Evolutionary conservation across 2,797 vertebrate genomes (phyloP), one percentile per base, ranked within the genome.

Genomic region (Leptoclinus maculatus): DNA sequence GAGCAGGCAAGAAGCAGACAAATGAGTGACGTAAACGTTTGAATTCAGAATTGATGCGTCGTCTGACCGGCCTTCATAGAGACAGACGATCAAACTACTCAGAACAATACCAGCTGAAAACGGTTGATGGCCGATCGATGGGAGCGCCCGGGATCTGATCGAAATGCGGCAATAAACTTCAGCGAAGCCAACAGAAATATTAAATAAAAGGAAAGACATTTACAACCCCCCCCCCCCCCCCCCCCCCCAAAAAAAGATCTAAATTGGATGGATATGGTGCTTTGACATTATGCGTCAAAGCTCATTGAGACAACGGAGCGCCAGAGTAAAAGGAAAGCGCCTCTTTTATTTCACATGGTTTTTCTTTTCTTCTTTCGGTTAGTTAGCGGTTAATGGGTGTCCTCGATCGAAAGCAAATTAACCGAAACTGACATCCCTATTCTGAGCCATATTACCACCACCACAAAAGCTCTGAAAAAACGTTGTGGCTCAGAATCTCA

Each of bases 381-480:
- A 7, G 5, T 29, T 56, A 14, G 12, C 5, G 2, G 53, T 56
- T 27, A 14, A 27, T 14, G 25, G 23, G 23, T 56, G 14, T 17
- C 53, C 7, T 25, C 53, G 16, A 27, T 25, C 2, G 4, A 56
- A 56, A 27, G 25, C 53, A 29, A 29, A 56, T 27, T 7, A 56
- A 27, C 25, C 53, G 6, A 56, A 49, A 49, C 45, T 21, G 21
- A 21, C 45, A n/a, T n/a, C n/a, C n/a, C 49, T 53, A 7, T 53
- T 53, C 49, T 53, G n/a, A 53, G 10, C n/a, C 11, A 25, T 7
- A 56, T 66, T 74, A 60, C 47, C 12, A 59, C 27, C 19, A 29
- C 10, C 39, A 14, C 9, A 10, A 7, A 71, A 63, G 21, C 32
- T 76, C 45, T 66, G 4, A 65, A 67, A 74, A 73, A 39, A n/a